Evolutionary conservation across 2,888 invertebrate genomes (phyloP).

Genomic region (Lymantria monacha): DNA sequence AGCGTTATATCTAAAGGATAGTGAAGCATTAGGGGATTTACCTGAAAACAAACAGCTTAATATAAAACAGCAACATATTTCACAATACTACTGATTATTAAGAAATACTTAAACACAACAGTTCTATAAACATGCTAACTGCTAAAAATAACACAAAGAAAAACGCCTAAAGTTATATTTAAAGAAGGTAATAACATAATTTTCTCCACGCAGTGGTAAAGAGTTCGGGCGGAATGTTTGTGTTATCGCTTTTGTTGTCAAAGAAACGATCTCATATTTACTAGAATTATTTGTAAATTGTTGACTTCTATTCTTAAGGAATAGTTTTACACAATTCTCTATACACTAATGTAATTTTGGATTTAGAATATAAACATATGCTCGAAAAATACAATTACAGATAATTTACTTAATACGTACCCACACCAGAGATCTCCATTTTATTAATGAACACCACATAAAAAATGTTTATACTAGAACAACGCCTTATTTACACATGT

Average conservation of each 20-base stretch:
- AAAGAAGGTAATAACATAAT: constrained; percentile 13
- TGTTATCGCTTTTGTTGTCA: constrained; percentile 62
- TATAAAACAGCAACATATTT: not conserved
- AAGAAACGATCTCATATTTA: constrained; percentile 38
- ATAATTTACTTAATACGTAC: constrained; percentile 43
- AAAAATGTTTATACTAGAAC: not conserved
- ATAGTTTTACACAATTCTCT: not conserved
- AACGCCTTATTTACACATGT: no score
- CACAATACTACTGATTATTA: not conserved
- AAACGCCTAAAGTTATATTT: constrained; percentile 19
- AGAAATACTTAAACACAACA: not conserved
- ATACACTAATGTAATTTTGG: not conserved
- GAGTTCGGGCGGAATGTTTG: constrained; percentile 32
- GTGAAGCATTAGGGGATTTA: constrained; percentile 72
- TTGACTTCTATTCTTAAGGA: not conserved
- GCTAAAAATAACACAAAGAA: constrained; percentile 24
- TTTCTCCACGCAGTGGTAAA: constrained; percentile 15
- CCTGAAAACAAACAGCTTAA: constrained; percentile 44
- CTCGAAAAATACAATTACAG: constrained; percentile 15
- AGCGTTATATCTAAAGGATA: constrained; percentile 88
- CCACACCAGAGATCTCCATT: constrained; percentile 71
- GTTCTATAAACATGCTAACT: not conserved
- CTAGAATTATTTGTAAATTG: constrained; percentile 11
- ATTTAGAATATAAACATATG: constrained; percentile 2
- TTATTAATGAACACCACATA: constrained; percentile 23